Conservation (phyloP, 1,140 invertebrate species). For the Wiebesia pumilae region DNA sequence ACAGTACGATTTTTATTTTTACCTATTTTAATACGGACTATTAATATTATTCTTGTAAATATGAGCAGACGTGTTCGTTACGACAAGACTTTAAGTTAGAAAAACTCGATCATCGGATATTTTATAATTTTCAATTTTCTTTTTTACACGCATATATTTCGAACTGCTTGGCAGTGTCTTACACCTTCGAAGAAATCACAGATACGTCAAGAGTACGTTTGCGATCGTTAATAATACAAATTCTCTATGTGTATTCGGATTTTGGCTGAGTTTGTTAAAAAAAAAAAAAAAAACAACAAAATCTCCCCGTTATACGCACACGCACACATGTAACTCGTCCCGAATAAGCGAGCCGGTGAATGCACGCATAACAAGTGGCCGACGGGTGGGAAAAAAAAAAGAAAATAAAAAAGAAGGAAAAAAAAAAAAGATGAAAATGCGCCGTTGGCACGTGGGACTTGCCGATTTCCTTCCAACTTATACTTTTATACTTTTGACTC, state of each 20-base stretch:
- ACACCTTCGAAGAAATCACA: too few species aligned
- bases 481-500: background rate
- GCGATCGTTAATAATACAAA: background rate
- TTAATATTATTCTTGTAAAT: too few species aligned
- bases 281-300: background rate
- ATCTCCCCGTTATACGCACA: background rate
- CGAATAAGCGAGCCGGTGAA: conserved; percentile 22
- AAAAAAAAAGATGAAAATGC: background rate
- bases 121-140: too few species aligned
- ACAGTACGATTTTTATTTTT: too few species aligned
- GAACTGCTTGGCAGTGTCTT: too few species aligned
- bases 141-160: background rate
- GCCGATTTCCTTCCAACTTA: conserved; percentile 6
- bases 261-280: background rate
- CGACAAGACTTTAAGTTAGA: background rate
- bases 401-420: conserved; percentile 5
- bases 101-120: background rate
- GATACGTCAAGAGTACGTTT: too few species aligned
- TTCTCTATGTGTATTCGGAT: background rate
- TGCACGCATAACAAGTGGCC: conserved; percentile 36
- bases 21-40: too few species aligned
- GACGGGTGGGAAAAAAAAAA: background rate
- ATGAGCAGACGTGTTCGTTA: too few species aligned
- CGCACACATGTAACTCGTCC: background rate
- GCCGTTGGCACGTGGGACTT: conserved; percentile 17